Evolutionary conservation across 2,113 vertebrate species (phyloP), one percentile per base, ranked within the genome.

Genomic region (Redunca redunca): DNA sequence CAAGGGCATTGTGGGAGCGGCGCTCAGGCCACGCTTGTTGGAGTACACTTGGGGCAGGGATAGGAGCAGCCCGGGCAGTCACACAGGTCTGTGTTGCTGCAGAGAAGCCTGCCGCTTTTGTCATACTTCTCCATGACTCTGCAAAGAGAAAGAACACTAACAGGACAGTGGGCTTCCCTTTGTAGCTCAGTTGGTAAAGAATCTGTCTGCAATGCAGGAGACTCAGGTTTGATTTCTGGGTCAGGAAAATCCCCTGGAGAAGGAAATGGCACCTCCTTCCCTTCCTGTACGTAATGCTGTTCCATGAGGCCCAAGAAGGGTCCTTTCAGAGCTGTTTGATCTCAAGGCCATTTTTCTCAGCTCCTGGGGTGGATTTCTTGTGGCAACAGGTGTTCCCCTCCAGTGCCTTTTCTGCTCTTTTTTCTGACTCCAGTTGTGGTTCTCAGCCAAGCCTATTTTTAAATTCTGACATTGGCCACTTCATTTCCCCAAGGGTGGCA

Each of bases 11-110:
- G 7, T 98, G 98, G 96, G 99, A 99, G 64, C 99, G 98, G 91
- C 99, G 99, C 94, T 98, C 97, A 0, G 98, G 30, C 99, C 99
- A 21, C 99, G 99, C 91, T 99, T 99, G 71, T 99, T 99, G 74
- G 99, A 99, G 94, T 98, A 88, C 99, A 99, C 91, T 98, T 99
- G 83, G 99, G 98, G 17, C 99, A 99, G 19, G 99, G 98, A 93
- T 99, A 99, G 98, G 99, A 99, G 94, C 99, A 99, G 84, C 99
- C 99, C 67, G 98, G 90, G 88, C 99, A 99, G 88, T 98, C 98
- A 99, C 99, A 99, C 81, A 99, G 97, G 87, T 99, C 99, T 0
- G 71, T 17, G 0, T 93, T 96, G 1, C 98, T 99, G 48, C 96
- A 99, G 64, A 99, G 85, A 2, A 99, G 97, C 71, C 86, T 97